Percentiles rank a stretch among this genome's conserved stretches.
Conservation (phyloP, 1,140 invertebrate genomes). For the Drosophila watanabei region DNA sequence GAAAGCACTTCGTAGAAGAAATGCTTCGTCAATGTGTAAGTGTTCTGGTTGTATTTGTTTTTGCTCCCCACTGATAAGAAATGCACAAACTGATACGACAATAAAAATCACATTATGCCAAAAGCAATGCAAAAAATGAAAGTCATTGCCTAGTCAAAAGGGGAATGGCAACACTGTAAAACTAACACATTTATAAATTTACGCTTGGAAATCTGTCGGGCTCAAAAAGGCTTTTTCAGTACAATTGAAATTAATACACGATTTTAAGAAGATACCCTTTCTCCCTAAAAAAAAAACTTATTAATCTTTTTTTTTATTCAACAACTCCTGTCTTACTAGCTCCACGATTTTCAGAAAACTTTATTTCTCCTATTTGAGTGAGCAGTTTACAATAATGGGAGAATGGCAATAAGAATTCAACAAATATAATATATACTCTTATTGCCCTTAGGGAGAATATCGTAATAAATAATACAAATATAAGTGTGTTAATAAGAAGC, state of each 20-base stretch:
- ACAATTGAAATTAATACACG: neutral
- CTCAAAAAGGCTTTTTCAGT: neutral
- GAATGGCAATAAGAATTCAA: neutral
- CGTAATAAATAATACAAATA: neutral
- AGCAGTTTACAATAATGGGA: neutral
- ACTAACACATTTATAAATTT: neutral
- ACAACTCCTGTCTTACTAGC: neutral
- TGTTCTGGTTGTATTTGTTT: conserved; percentile 8
- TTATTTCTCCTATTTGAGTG: neutral
- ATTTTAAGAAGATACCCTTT: too few species aligned
- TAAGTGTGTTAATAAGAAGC: conserved; percentile 7
- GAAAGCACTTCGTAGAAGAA: conserved; percentile 39
- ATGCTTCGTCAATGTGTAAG: conserved; percentile 31
- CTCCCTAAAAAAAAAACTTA: neutral
- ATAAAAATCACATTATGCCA: conserved; percentile 34
- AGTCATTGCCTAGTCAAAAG: conserved; percentile 12
- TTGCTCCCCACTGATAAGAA: conserved; percentile 52
- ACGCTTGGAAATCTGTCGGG: neutral
- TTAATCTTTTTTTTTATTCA: neutral
- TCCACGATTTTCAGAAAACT: neutral
- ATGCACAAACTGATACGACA: conserved; percentile 48
- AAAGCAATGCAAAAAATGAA: conserved; percentile 14
- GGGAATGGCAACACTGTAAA: conserved; percentile 20
- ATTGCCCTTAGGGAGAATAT: neutral
- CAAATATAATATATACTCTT: neutral